Evolutionary conservation across 2,113 vertebrate species (phyloP), one percentile per base, ranked within the genome.

Genomic region (Trogon melanurus): DNA sequence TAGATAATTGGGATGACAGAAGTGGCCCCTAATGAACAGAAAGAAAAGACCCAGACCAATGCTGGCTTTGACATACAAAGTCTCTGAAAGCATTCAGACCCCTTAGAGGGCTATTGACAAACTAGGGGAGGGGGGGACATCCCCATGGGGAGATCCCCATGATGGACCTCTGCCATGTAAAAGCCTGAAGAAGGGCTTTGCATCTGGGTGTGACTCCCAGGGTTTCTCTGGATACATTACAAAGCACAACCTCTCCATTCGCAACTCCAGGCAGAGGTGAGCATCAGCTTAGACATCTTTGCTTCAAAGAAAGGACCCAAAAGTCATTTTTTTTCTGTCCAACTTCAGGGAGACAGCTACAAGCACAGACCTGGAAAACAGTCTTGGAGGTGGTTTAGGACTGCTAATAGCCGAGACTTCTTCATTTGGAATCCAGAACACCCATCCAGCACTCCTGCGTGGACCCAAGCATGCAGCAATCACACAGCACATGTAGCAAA

Each of bases 401-500:
- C 8, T 7, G 9, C 5, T 65, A 54, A 27, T 44, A 44, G 48
- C 17, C 9, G 5, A 5, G 11, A 38, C 9, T 32, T 21, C 64
- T 69, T 23, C 32, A 5, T 20, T 25, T 64, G 34, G 30, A 47
- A 10, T 34, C 16, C 32, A 41, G n/a, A 84, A 27, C 23, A 12
- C 44, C 29, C 18, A 17, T 3, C 4, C 22, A 11, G 6, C 5
- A 6, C 22, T 67, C 16, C 60, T 38, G 4, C 1, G 1, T 0
- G 6, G 15, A n/a, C 4, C 32, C 19, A 19, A 14, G 3, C 7
- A 5, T 9, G 17, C 15, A 22, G 38, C 8, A 15, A 38, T 30
- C 7, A 9, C 1, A 1, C 16, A 27, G 17, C 0, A 0, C 34
- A 7, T 0, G 1, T 1, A 32, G 25, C 41, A 30, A 45, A 44